Percentiles rank a stretch among this genome's conserved stretches.
These are phyloP conservation scores for Isotomurus palustris DNA, from an alignment of 2,888 invertebrate species.

Conservation along the genomic window DNA sequence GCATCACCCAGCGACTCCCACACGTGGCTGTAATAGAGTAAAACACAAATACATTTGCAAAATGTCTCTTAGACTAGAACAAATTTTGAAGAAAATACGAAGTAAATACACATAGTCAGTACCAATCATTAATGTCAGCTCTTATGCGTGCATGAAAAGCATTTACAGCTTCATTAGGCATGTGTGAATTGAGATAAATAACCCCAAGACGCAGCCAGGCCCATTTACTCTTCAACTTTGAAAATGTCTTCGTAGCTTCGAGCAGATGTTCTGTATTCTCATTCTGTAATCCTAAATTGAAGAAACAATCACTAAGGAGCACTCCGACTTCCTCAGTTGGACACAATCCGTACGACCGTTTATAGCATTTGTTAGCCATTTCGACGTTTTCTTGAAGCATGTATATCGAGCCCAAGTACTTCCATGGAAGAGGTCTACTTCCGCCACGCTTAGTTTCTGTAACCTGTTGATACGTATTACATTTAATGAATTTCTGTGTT, in stretches of 20 bases:
- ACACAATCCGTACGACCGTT: conserved; percentile 74
- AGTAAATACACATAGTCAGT: not conserved
- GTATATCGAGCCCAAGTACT: conserved; percentile 39
- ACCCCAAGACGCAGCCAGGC: conserved; percentile 79
- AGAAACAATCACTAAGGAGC: conserved; percentile 70
- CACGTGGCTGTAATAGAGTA: conserved; percentile 53
- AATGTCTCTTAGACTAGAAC: not conserved
- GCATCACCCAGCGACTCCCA: conserved; percentile 91
- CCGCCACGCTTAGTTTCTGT: conserved; percentile 26
- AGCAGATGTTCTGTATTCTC: conserved; percentile 31
- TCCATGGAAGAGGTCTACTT: conserved; percentile 40
- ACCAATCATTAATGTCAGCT: conserved; percentile 60
- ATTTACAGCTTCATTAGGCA: conserved; percentile 69
- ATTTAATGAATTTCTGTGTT: no score
- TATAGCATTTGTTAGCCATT: conserved; percentile 76
- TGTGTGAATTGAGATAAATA: conserved; percentile 67
- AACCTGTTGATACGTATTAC: conserved; percentile 7
- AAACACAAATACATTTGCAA: no score
- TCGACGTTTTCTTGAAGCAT: conserved; percentile 56
- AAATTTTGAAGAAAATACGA: not conserved
- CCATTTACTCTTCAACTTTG: conserved; percentile 58
- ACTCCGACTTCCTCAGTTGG: conserved; percentile 64
- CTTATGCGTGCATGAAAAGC: conserved; percentile 62
- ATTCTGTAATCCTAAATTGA: conserved; percentile 60
- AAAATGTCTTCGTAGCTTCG: conserved; percentile 29